phyloP scores from a whole-genome alignment of 2,113 vertebrate genomes.

The Apaloderma vittatum region DNA sequence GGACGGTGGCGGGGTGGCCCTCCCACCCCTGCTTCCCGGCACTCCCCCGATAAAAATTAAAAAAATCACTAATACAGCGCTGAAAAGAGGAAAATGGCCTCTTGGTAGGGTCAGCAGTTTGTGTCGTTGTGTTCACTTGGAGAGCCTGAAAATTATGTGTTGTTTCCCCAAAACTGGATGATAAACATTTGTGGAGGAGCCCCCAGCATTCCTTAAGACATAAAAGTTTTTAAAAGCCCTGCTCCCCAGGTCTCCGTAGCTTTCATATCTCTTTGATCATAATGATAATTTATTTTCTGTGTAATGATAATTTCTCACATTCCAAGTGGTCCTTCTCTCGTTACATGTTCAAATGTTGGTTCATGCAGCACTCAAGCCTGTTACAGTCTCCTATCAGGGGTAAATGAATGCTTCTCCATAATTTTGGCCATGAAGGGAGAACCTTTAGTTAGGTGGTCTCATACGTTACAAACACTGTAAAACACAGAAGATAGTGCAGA shows the following conservation, averaged over 20 bases:
- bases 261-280: not conserved
- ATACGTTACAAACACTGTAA: accelerated
- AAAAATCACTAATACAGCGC: not conserved
- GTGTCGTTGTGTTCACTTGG: not conserved
- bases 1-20: not conserved
- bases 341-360: not conserved
- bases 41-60: too few species aligned
- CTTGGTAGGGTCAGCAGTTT: not conserved
- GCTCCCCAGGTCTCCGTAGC: accelerated
- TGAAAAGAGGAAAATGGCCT: accelerated
- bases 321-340: not conserved
- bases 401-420: not conserved
- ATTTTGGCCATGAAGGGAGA: not conserved
- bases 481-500: not conserved
- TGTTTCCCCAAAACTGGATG: not conserved
- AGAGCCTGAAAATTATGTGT: not conserved
- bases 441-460: not conserved
- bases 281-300: not conserved
- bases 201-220: not conserved
- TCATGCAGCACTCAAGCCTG: not conserved
- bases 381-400: not conserved
- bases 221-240: not conserved
- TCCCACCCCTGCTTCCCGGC: not conserved
- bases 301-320: not conserved
- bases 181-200: not conserved